Evolutionary conservation across 2,888 invertebrate species (phyloP).

Genomic region (Leucania comma): DNA sequence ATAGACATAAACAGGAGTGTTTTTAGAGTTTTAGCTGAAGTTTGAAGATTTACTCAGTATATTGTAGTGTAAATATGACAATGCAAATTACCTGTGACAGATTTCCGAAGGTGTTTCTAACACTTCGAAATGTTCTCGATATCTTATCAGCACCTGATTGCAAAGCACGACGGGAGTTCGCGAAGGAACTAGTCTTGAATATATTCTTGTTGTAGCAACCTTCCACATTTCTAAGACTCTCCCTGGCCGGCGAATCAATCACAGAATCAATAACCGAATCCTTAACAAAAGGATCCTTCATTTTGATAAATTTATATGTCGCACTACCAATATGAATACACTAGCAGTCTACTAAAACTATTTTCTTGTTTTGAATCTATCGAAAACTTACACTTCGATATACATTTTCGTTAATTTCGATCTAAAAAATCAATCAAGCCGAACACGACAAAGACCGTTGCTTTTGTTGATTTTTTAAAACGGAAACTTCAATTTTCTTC

Average conservation of each 20-base stretch:
- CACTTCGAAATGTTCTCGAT: conserved; percentile 92
- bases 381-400: conserved; percentile 68
- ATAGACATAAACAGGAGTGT: not conserved
- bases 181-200: conserved; percentile 87
- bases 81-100: conserved; percentile 91
- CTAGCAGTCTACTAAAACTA: conserved; percentile 45
- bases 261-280: conserved; percentile 83
- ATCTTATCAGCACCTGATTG: conserved; percentile 93
- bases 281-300: conserved; percentile 87
- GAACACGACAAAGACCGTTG: conserved; percentile 71
- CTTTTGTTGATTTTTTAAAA: conserved; percentile 69
- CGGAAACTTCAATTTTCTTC: conserved; percentile 52
- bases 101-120: conserved; percentile 92
- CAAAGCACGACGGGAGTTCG: conserved; percentile 92
- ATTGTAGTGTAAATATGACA: not conserved
- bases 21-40: not conserved
- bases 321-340: conserved; percentile 53
- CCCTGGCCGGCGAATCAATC: conserved; percentile 86
- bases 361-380: conserved; percentile 47
- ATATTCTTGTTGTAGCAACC: conserved; percentile 86
- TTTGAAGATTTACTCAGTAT: not conserved
- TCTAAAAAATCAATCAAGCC: conserved; percentile 67
- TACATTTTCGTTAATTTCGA: conserved; percentile 68
- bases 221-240: conserved; percentile 84
- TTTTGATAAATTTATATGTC: conserved; percentile 68